Percentiles rank a stretch among this genome's conserved stretches.
These are phyloP conservation scores for Eupithecia insigniata DNA, from an alignment of 2,888 invertebrate species.

Conservation along the genomic window DNA sequence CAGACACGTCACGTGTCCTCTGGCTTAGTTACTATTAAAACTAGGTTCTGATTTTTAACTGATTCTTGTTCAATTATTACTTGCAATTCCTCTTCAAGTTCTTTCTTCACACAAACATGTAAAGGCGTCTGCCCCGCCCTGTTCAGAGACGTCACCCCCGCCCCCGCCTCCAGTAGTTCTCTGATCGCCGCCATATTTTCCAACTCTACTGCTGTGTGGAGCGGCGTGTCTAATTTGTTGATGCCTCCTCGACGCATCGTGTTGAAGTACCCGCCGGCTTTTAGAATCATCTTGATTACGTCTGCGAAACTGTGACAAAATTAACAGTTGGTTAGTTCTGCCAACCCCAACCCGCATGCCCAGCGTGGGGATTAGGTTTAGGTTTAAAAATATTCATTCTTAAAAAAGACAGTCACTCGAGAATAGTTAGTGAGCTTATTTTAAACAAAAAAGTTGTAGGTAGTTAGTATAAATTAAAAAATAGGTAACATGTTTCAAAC, in stretches of 20 bases:
- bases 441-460: no score
- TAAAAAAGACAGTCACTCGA: no score
- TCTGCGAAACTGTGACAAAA: conserved; percentile 56
- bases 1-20: conserved; percentile 52
- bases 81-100: conserved; percentile 73
- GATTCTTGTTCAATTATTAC: conserved; percentile 29
- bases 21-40: no score
- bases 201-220: conserved; percentile 81
- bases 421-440: no score
- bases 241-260: conserved; percentile 51
- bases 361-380: no score
- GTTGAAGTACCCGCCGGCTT: conserved; percentile 59
- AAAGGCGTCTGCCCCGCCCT: conserved; percentile 77
- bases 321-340: neutral
- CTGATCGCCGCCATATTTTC: conserved; percentile 72
- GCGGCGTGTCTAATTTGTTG: conserved; percentile 65
- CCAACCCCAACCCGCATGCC: no score
- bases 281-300: conserved; percentile 62
- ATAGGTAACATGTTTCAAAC: no score
- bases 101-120: conserved; percentile 78
- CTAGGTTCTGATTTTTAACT: no score
- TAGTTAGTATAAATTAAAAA: no score
- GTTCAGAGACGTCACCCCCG: conserved; percentile 70
- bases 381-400: no score
- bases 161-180: conserved; percentile 71